Evolutionary conservation across 2,888 invertebrate genomes (phyloP), one percentile per base, ranked within the genome.

Genomic region (Dione vanillae): DNA sequence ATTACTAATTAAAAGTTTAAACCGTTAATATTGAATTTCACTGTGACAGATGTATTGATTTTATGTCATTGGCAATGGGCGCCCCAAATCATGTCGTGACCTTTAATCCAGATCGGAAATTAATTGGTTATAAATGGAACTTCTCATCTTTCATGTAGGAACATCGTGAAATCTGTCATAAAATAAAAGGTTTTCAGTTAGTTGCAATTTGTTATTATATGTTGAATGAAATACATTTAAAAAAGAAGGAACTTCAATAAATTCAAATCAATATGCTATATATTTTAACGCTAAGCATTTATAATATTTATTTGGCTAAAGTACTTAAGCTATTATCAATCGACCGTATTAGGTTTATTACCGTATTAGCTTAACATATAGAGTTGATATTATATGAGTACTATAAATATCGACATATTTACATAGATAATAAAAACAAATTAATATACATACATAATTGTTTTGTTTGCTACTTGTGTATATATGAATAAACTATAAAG

Each of bases 101-200:
- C 73, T 74, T 73, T 74, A 71, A 56, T 67, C 61, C 66, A 20
- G 68, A 72, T 70, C 66, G 62, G 59, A 52, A 67, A 65, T 61
- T 74, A 71, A 73, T 71, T 73, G 74, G 61, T 65, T 65, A 61
- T 56, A 49, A 69, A 74, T 69, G 58, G 64, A 54, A 69, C 61
- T 67, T 16, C 65, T 68, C 65, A 70, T 65, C 58, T 56, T 37
- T 59, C 20, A 61, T 41, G 35, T 52, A 35, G 19, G 35, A 61
- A 11, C 16, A 6, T 65, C 49, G 19, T 43, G n/a, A 56, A 67
- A 70, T 65, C 67, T 59, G 58, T 67, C 64, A 66, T 64, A 19
- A 12, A 11, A n/a, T 20, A 47, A 49, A 27, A 45, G n/a, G 19
- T 20, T 8, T 49, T 20, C 20, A 49, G 47, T 35, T 45, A 16